Base-by-base conservation (phyloP, 2,113 vertebrate genomes). In the Neopipo cinnamomea region DNA sequence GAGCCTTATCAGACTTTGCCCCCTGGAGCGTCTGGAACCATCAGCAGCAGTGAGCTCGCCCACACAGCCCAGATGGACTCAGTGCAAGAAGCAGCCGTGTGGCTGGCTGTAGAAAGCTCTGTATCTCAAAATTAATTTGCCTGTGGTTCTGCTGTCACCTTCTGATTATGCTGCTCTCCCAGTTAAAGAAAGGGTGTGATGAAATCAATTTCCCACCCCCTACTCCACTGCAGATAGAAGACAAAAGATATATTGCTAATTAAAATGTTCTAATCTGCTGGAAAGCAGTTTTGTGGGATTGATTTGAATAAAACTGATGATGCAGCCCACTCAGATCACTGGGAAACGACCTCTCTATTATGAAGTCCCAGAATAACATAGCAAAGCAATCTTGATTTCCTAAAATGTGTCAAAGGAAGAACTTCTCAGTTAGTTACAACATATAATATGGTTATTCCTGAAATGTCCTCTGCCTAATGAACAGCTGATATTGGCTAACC, bases 401-500 rank as follows among this genome's bases (percentile, higher is more conserved):
- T 94, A 95, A 95, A 96, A 92, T 68, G 41, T 14, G 80, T 95
- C 78, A 87, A 85, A 95, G 79, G 79, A 95, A 96, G 89, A 79
- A 92, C 66, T 96, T 91, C 73, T 96, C 96, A 73, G 95, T 72
- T 90, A 91, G 80, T 92, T 91, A 85, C 44, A 89, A 82, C 86
- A 85, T 83, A 92, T 91, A 93, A 97, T 88, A 86, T 5, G 91
- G 91, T 88, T 95, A 95, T 88, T 96, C 95, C 95, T 96, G 96
- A 97, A 98, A 97, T 72, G 70, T 94, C 93, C 94, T 97, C 91
- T 95, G 93, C 59, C 94, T 97, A 97, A 97, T 95, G 96, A 97
- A 95, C 97, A 98, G 97, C 97, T 98, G 97, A 97, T 97, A 97
- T 95, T 95, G 93, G 96, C 96, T 97, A 97, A 97, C 97, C 96